Percentiles rank a stretch among this genome's conserved stretches.
These are phyloP conservation scores for Tapirus indicus DNA, from an alignment of 2,797 vertebrate species.

Conservation along the genomic window DNA sequence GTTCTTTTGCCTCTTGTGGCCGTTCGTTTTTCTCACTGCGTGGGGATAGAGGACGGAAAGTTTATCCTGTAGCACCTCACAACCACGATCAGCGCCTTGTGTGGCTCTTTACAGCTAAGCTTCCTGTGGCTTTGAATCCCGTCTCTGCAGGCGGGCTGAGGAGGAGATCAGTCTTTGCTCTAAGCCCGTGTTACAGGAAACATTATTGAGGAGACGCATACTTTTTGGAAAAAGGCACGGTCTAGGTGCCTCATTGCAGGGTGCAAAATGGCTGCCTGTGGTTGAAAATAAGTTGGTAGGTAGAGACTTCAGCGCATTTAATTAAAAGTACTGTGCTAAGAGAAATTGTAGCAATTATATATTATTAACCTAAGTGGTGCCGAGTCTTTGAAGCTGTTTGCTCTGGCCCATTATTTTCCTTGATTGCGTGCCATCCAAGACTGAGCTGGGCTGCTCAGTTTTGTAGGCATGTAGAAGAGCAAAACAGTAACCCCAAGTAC, in stretches of 20 bases:
- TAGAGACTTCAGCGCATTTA: slow-evolving; percentile 63
- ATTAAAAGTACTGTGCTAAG: slow-evolving; percentile 75
- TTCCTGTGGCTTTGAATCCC: neutral
- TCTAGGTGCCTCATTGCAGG: neutral
- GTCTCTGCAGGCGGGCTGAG: neutral
- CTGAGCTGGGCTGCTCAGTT: slow-evolving; percentile 19
- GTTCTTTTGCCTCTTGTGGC: neutral
- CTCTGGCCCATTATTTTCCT: slow-evolving; percentile 74
- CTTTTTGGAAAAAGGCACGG: neutral
- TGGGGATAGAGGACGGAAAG: neutral
- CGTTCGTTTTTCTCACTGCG: neutral
- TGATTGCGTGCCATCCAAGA: slow-evolving; percentile 66
- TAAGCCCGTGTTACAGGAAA: neutral
- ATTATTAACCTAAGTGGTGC: slow-evolving; percentile 80
- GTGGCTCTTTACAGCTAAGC: neutral
- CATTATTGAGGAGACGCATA: neutral
- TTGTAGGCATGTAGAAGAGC: slow-evolving; percentile 33
- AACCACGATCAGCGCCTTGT: neutral
- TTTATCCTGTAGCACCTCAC: neutral
- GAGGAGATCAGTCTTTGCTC: neutral
- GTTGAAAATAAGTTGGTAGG: slow-evolving; percentile 71
- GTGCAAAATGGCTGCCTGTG: slow-evolving; percentile 63
- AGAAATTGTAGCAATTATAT: slow-evolving; percentile 76
- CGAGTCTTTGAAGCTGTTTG: slow-evolving; percentile 78
- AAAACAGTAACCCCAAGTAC: neutral